Percentiles rank a stretch among this genome's conserved stretches.
Conservation (phyloP, 2,888 invertebrate species). For the Carpatolechia fugitivella region DNA sequence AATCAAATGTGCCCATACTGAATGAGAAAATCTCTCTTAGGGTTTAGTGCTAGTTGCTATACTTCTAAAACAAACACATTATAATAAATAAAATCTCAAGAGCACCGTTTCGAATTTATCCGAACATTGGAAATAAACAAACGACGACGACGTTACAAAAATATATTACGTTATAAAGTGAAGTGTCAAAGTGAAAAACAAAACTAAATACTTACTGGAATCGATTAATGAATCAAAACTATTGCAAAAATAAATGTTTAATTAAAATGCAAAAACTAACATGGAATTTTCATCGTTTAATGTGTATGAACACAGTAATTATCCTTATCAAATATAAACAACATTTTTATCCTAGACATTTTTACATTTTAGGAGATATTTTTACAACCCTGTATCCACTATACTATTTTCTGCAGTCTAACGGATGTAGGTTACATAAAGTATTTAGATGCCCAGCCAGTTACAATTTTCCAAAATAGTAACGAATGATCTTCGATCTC, state of each 20-base stretch:
- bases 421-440: constrained; percentile 40
- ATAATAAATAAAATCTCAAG: constrained; percentile 18
- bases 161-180: constrained; percentile 32
- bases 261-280: constrained; percentile 60
- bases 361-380: constrained; percentile 76
- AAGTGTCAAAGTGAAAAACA: constrained; percentile 39
- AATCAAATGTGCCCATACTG: too few species aligned
- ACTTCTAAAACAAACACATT: not conserved
- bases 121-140: constrained; percentile 18
- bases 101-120: constrained; percentile 24
- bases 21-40: not conserved
- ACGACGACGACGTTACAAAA: constrained; percentile 24
- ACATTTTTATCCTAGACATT: constrained; percentile 66
- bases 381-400: constrained; percentile 79
- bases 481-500: constrained; percentile 12
- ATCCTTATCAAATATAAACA: constrained; percentile 73
- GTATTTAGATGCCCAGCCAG: constrained; percentile 11
- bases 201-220: constrained; percentile 61
- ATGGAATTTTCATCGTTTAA: constrained; percentile 62
- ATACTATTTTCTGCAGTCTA: constrained; percentile 63
- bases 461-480: constrained; percentile 9
- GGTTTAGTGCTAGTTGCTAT: not conserved
- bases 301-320: constrained; percentile 63
- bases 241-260: constrained; percentile 35
- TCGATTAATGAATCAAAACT: constrained; percentile 34